A percentile compares a stretch with the other conserved stretches of the same genome.
Evolutionary conservation across 2,113 vertebrate species (phyloP).

Genomic region (Gavialis gangeticus): DNA sequence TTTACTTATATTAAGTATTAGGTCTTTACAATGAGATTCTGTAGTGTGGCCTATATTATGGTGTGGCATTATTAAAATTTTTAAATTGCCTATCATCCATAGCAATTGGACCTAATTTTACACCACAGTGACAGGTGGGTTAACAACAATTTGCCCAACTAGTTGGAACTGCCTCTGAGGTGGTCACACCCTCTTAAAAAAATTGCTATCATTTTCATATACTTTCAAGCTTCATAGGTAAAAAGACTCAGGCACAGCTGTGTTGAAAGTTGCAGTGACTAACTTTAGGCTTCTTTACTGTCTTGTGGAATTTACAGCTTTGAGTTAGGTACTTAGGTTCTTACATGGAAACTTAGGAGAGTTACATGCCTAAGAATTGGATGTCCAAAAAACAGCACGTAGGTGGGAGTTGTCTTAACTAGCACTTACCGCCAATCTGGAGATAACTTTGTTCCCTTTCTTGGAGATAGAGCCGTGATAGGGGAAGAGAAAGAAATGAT

Average conservation of each 20-base stretch:
- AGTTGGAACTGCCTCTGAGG: slow-evolving; percentile 42
- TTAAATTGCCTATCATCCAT: slow-evolving; percentile 24
- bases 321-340: too few relatives aligned
- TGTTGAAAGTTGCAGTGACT: too few relatives aligned
- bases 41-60: slow-evolving; percentile 58
- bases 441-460: slow-evolving; percentile 46
- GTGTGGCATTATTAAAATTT: slow-evolving; percentile 42
- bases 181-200: not conserved
- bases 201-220: not conserved
- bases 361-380: too few relatives aligned
- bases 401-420: too few relatives aligned
- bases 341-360: too few relatives aligned
- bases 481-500: too few relatives aligned
- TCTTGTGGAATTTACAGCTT: too few relatives aligned
- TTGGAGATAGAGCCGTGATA: slow-evolving; percentile 14
- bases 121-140: slow-evolving; percentile 75
- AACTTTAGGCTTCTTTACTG: too few relatives aligned
- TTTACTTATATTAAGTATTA: slow-evolving; percentile 57
- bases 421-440: too few relatives aligned
- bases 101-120: slow-evolving; percentile 42
- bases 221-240: not conserved
- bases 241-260: too few relatives aligned
- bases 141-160: slow-evolving; percentile 62
- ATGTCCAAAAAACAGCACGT: too few relatives aligned
- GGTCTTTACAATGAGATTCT: slow-evolving; percentile 43